Base-by-base conservation (phyloP, 2,797 vertebrate genomes). In the Sphenodon punctatus region DNA sequence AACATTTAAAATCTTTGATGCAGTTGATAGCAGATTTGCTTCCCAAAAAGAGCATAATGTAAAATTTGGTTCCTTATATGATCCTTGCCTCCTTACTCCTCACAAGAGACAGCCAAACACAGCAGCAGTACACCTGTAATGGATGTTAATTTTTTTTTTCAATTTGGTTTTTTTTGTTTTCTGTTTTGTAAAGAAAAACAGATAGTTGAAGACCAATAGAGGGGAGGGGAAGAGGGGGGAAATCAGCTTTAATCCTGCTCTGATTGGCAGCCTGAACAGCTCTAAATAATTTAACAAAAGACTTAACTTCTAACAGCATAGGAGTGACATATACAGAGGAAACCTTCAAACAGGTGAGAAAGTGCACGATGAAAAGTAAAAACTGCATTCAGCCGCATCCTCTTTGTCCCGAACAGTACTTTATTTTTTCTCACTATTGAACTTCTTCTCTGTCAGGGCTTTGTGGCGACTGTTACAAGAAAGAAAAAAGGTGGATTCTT, bases 201-300 rank as follows among this genome's bases (percentile, higher is more conserved):
- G 88, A 94, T 91, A 95, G 89, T 94, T 90, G 93, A 94, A 93
- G 91, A 90, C 85, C 88, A 92, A 95, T 89, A 88, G 94, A 96
- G 95, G 95, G 90, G 96, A 95, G 95, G 89, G 89, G 30, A 91
- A 86, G 96, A 96, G 49, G 46, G 73, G 53, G 38, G 63, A 69
- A 67, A 49, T 3, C 5, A 32, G 80, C 95, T 96, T 96, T 95
- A 95, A 95, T 95, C 92, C 91, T 87, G 30, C 25, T 32, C 91
- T 93, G 93, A 94, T 49, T 93, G 93, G 90, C 95, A 96, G 94
- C 79, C 88, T 88, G 78, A 68, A 88, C 91, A 93, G 64, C 82
- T 90, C 80, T 96, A 94, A 96, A 96, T 96, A 95, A 96, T 96
- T 95, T 96, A 95, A 96, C 95, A 96, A 94, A 96, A 94, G 95